Base-by-base conservation (phyloP, 2,888 invertebrate genomes). In the Parascotia fuliginaria region DNA sequence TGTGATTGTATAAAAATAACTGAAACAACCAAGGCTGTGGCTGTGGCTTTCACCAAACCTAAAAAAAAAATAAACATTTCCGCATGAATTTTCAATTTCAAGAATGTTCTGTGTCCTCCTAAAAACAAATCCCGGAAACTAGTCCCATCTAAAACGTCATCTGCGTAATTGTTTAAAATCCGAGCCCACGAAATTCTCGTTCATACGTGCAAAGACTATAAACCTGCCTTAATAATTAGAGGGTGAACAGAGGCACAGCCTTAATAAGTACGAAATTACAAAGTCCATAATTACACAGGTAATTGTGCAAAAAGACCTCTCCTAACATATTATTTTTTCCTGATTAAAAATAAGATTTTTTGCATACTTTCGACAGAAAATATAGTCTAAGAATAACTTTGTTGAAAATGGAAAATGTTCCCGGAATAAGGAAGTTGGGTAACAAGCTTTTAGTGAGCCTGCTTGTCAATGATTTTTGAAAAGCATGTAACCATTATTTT, bases 201-300 rank as follows among this genome's bases (percentile, higher is more conserved):
- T 36, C 50, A 55, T 37, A 56, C 64, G 52, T 63, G 56, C 45
- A 44, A n/a, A 11, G 42, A 34, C 48, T 59, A 49, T 60, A 37
- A 46, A 51, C 11, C 12, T 19, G 36, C 43, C 27, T 34, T 47
- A 32, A 41, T 59, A 66, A 67, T 66, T 54, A 59, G 28, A 57
- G 45, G 53, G 14, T 19, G 42, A 41, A 38, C 49, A 47, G 46
- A 29, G 28, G 13, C 47, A 29, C 28, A 46, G 36, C 33, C 38
- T 51, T 53, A 56, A 53, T 60, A 59, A 63, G 52, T 63, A 57
- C 36, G 54, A 61, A 64, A 60, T 70, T 62, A 56, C 64, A 52
- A 42, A 47, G 45, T 47, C 60, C 43, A 56, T 65, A 68, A 73
- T 72, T 72, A 65, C 65, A 47, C 43, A 51, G 55, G 60, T 52